Percentiles rank a stretch among this genome's conserved stretches.
Conservation (phyloP, 2,888 invertebrate genomes). For the Patella pellucida region DNA sequence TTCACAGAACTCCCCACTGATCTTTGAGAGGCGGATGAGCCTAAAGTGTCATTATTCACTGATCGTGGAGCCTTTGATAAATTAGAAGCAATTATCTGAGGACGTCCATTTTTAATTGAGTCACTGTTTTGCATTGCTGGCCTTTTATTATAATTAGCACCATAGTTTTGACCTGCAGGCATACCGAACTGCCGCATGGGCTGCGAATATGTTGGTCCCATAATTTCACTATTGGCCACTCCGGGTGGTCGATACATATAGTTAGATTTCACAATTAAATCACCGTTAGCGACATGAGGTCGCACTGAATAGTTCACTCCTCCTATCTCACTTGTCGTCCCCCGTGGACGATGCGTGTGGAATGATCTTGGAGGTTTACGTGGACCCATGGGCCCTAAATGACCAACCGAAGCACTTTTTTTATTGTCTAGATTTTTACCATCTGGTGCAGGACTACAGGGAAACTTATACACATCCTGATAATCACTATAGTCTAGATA, state of each 20-base stretch:
- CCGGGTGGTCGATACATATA: background rate
- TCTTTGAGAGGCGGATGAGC: background rate
- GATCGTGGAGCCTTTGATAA: background rate
- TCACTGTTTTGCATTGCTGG: background rate
- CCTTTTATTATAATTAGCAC: conserved; percentile 2
- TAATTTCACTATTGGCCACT: conserved; percentile 3
- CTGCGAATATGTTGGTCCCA: conserved; percentile 4
- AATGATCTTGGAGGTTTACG: conserved; percentile 58
- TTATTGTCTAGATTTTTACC: conserved; percentile 31
- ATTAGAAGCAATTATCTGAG: background rate
- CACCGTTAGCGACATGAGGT: background rate
- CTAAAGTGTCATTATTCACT: conserved; percentile 2
- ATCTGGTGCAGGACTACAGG: conserved; percentile 31
- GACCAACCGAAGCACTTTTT: conserved; percentile 60
- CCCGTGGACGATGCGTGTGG: conserved; percentile 26
- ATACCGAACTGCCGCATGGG: conserved; percentile 1
- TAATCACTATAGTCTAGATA: conserved; percentile 30
- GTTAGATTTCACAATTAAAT: background rate
- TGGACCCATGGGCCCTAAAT: conserved; percentile 50
- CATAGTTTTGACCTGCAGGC: background rate
- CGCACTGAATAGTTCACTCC: background rate
- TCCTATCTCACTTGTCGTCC: background rate
- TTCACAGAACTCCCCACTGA: background rate
- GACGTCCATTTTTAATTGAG: background rate
- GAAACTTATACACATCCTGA: conserved; percentile 11